Base-by-base conservation (phyloP, 1,140 invertebrate genomes). In the Rhopalosiphum padi region DNA sequence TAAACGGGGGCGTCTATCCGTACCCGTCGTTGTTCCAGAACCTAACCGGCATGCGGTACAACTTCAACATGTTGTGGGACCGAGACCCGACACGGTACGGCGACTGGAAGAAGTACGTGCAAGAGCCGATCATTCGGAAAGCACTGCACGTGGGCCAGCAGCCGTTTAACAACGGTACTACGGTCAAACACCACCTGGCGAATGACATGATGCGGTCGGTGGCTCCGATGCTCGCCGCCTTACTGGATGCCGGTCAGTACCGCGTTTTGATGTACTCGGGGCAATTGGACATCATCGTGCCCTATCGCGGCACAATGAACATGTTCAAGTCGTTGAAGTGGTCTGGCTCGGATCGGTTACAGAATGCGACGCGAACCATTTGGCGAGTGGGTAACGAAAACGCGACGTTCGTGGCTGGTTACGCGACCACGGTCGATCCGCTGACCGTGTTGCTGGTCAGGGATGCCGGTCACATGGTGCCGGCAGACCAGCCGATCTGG, bases 391-490 rank as follows among this genome's bases (percentile, higher is more conserved):
- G 68, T 11, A 55, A 94, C 82, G 82, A 53, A 2, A 86, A 93
- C 82, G 15, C n/a, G 6, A 92, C 82, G 35, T 37, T 86, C 22
- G 77, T 94, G 15, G 94, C 94, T n/a, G 94, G 94, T 6, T 94
- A 94, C 89, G 88, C 77, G 22, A 94, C 94, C 83, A 94, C 87
- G 5, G 55, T 48, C 41, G 94, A 94, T 0, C 97, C 97, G 95
- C 96, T 98, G 48, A 97, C 97, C 7, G 97, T 98, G 95, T 97
- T 98, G n/a, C 95, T 98, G 94, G 96, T 98, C 2, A 96, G 97
- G 91, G 97, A 97, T 95, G 97, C 97, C 48, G 98, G 98, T 0
- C 98, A 98, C 94, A 98, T 98, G 96, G 97, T 98, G 35, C 97
- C 98, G 0, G 95, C 96, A 41, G 97, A 98, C 95, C 97, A 98